Percentiles rank a stretch among this genome's conserved stretches.
These are phyloP conservation scores for Scleropages formosus DNA, from an alignment of 2,797 vertebrate genomes.

Conservation along the genomic window DNA sequence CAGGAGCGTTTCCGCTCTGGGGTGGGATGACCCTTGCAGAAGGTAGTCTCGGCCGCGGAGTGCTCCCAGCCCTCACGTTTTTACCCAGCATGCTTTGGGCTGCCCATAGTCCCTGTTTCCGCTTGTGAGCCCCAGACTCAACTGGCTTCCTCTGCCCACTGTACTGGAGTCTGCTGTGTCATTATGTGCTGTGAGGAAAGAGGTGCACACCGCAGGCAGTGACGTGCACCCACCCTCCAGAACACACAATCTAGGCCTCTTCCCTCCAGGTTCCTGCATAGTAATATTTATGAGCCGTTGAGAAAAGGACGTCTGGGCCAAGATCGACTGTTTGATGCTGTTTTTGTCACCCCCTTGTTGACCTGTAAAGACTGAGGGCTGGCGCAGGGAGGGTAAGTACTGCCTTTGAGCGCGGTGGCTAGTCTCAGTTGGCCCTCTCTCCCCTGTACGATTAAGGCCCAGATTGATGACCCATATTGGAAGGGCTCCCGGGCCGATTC, in stretches of 20 bases:
- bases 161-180: slow-evolving; percentile 3
- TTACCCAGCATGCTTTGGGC: too few relatives aligned
- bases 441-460: slow-evolving; percentile 33
- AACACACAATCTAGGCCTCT: not conserved
- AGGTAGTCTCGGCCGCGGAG: not conserved
- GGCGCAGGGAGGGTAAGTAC: not conserved
- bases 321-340: not conserved
- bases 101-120: not conserved
- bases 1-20: not conserved
- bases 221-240: not conserved
- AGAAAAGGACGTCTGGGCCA: slow-evolving; percentile 12
- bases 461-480: slow-evolving; percentile 35
- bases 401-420: slow-evolving; percentile 12
- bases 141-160: not conserved
- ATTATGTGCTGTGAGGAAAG: slow-evolving; percentile 17
- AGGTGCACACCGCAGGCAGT: not conserved
- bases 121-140: not conserved
- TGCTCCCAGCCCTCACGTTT: not conserved
- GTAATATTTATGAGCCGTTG: slow-evolving; percentile 20
- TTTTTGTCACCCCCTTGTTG: not conserved
- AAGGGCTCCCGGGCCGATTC: slow-evolving; percentile 30
- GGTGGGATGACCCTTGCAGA: not conserved
- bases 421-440: slow-evolving; percentile 14
- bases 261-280: slow-evolving; percentile 8
- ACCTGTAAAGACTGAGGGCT: slow-evolving; percentile 23